Conservation (phyloP, 2,113 vertebrate genomes). For the Mionectes macconnelli region DNA sequence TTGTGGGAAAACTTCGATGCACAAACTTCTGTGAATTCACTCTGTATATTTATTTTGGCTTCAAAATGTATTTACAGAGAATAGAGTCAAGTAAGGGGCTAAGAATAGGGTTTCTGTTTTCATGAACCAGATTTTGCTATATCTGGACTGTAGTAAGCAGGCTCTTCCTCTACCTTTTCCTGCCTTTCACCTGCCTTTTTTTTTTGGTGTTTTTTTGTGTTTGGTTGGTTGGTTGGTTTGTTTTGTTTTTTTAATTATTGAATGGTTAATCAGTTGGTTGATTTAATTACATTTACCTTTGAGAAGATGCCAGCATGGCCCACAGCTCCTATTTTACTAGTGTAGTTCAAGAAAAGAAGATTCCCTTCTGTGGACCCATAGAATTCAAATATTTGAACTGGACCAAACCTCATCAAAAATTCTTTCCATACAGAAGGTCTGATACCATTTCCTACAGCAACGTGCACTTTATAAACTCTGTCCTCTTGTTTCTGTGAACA, state of each 20-base stretch:
- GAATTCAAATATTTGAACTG: slow-evolving; percentile 71
- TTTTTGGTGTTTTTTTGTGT: neutral
- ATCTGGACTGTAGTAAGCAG: neutral
- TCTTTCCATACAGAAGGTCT: slow-evolving; percentile 71
- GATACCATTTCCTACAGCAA: slow-evolving; percentile 75
- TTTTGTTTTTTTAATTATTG: neutral
- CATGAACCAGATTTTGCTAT: neutral
- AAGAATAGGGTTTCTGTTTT: neutral
- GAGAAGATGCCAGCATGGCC: slow-evolving; percentile 64
- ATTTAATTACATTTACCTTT: slow-evolving; percentile 53
- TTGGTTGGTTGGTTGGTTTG: no score
- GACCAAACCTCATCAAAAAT: slow-evolving; percentile 76
- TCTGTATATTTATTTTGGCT: neutral
- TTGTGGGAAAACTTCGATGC: neutral
- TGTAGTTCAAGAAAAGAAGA: slow-evolving; percentile 72
- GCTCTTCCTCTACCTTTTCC: neutral
- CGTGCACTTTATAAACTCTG: slow-evolving; percentile 64
- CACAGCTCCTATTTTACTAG: slow-evolving; percentile 73
- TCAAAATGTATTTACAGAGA: neutral
- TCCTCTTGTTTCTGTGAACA: slow-evolving; percentile 71
- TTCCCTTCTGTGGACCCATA: slow-evolving; percentile 79
- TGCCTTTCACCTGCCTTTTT: neutral
- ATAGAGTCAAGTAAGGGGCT: neutral
- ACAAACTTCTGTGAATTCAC: neutral
- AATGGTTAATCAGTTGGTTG: neutral